Conservation (phyloP, 1,140 invertebrate genomes). For the Hylaeus anthracinus region DNA sequence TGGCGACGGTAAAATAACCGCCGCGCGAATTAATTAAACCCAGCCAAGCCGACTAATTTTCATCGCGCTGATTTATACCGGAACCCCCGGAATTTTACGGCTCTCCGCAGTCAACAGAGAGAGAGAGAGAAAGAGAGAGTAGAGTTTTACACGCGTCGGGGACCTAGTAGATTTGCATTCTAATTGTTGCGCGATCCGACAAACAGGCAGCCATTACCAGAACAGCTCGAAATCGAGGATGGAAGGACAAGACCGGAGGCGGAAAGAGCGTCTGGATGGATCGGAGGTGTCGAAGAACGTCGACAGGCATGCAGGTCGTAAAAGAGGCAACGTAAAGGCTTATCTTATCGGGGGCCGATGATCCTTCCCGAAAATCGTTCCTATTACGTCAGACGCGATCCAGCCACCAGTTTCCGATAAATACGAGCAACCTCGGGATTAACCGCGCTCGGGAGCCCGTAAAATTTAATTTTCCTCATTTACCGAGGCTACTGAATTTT, state of each 20-base stretch:
- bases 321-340: slow-evolving; percentile 39
- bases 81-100: neutral
- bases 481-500: slow-evolving; percentile 59
- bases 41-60: neutral
- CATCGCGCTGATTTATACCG: neutral
- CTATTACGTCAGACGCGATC: slow-evolving; percentile 46
- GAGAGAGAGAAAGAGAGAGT: neutral
- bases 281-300: slow-evolving; percentile 51
- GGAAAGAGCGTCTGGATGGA: too few relatives aligned
- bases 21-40: slow-evolving; percentile 12
- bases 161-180: slow-evolving; percentile 68
- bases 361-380: slow-evolving; percentile 50
- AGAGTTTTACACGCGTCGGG: neutral
- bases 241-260: neutral
- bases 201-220: slow-evolving; percentile 56
- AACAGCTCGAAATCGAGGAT: neutral
- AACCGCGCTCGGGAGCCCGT: slow-evolving; percentile 21
- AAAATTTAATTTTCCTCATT: slow-evolving; percentile 60
- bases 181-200: slow-evolving; percentile 71
- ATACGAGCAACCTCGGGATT: slow-evolving; percentile 33
- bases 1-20: neutral
- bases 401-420: slow-evolving; percentile 36
- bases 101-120: neutral
- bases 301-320: slow-evolving; percentile 18
- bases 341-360: slow-evolving; percentile 52